These are phyloP conservation scores for Nomada goodeniana DNA, from an alignment of 2,888 invertebrate genomes.

Conservation along the genomic window DNA sequence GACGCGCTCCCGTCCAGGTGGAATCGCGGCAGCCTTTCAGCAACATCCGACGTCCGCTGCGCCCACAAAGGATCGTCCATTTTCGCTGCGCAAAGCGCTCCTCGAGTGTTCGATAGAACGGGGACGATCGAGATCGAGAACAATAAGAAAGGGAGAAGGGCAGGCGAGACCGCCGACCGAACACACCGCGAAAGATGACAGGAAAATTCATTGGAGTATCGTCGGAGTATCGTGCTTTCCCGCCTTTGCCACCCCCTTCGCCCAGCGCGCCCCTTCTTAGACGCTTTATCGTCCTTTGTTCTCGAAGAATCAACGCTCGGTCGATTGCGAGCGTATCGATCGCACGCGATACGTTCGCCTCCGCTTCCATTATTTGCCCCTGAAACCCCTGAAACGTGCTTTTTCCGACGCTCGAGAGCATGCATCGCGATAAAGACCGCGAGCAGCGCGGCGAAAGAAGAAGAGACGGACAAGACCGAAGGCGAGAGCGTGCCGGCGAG, in stretches of 20 bases:
- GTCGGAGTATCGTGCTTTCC: neutral
- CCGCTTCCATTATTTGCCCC: neutral
- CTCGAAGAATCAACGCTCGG: neutral
- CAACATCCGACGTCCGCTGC: conserved; percentile 34
- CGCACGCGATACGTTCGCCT: neutral
- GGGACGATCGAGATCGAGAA: conserved; percentile 10
- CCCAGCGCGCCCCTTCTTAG: neutral
- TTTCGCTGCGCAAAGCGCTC: conserved; percentile 15
- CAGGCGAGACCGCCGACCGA: conserved; percentile 15
- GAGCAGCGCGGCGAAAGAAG: neutral
- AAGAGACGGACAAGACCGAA: conserved; percentile 10
- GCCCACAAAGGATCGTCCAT: conserved; percentile 45
- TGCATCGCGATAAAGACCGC: neutral
- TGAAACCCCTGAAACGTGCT: neutral
- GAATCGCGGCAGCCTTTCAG: conserved; percentile 43
- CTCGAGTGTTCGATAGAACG: conserved; percentile 12
- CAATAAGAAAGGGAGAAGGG: conserved; percentile 6
- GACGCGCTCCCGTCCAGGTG: conserved; percentile 44
- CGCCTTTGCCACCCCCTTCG: neutral
- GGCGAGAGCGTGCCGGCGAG: neutral
- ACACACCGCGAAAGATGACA: conserved; percentile 27
- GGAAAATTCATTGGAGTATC: conserved; percentile 20
- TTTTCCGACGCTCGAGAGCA: too few relatives aligned
- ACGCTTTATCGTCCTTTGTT: neutral
- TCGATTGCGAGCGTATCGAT: neutral